A percentile compares a stretch with the other conserved stretches of the same genome.
These are phyloP conservation scores for Andricus grossulariae DNA, from an alignment of 1,140 invertebrate genomes.

Conservation along the genomic window DNA sequence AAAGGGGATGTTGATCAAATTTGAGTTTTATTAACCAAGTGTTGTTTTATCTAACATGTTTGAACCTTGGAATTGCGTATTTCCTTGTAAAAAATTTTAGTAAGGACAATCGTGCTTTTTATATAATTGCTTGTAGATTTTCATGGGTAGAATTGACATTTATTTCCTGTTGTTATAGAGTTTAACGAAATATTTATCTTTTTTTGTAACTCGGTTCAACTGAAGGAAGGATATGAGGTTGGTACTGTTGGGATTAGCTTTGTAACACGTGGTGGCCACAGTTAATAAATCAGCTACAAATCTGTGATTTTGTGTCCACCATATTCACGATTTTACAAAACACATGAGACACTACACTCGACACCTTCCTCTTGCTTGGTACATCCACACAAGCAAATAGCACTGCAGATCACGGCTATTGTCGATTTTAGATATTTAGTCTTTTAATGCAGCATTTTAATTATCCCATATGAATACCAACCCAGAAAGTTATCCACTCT, in stretches of 20 bases:
- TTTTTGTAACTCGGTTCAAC: constrained; percentile 64
- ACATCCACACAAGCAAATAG: not conserved
- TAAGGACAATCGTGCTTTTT: constrained; percentile 27
- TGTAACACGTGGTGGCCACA: constrained; percentile 38
- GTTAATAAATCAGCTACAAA: not conserved
- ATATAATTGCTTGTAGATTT: constrained; percentile 32
- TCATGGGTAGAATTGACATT: constrained; percentile 39
- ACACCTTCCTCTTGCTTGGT: constrained; percentile 19
- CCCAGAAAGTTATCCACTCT: no score
- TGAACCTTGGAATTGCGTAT: constrained; percentile 34
- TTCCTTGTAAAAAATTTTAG: constrained; percentile 24
- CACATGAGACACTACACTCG: constrained; percentile 12
- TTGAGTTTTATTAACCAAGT: constrained; percentile 59
- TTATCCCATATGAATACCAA: no score
- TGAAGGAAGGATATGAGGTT: constrained; percentile 85
- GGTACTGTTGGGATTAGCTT: constrained; percentile 61
- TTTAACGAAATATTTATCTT: constrained; percentile 64
- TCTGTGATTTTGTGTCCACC: not conserved
- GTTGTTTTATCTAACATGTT: constrained; percentile 55
- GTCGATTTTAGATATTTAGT: no score
- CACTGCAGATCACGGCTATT: not conserved
- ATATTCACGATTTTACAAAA: constrained; percentile 29
- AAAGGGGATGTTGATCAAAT: constrained; percentile 46
- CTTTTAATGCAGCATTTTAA: no score
- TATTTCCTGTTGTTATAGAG: constrained; percentile 40